phyloP scores from a whole-genome alignment of 2,888 invertebrate genomes.

The Xestia sexstrigata region DNA sequence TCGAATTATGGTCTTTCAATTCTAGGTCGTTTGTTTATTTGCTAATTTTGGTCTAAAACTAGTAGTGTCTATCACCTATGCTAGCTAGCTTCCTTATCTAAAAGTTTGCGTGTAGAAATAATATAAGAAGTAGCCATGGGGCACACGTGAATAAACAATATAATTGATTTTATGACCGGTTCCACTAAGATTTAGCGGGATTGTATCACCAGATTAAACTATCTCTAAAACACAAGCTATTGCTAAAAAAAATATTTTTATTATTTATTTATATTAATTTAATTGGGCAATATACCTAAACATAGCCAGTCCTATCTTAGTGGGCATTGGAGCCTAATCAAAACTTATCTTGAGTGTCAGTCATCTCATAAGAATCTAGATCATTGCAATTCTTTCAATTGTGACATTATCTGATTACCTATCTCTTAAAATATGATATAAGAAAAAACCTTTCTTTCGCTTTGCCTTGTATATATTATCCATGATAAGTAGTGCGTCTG shows the following conservation, averaged over 20 bases:
- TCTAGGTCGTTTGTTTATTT: background rate
- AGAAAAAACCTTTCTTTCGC: background rate
- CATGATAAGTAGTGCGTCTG: background rate
- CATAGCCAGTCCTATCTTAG: background rate
- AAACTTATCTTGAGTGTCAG: conserved; percentile 9
- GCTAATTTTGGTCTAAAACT: background rate
- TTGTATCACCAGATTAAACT: background rate
- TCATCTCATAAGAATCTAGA: background rate
- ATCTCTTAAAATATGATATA: background rate
- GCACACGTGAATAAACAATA: background rate
- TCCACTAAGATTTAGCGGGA: background rate
- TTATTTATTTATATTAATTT: too few species aligned
- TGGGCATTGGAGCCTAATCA: background rate
- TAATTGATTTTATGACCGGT: background rate
- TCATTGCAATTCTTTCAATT: background rate
- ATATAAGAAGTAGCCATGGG: background rate
- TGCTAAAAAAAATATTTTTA: too few species aligned
- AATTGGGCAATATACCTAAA: background rate
- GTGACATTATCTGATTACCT: conserved; percentile 1
- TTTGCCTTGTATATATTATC: background rate
- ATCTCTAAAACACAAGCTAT: background rate
- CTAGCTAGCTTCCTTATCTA: background rate
- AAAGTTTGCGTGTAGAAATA: background rate
- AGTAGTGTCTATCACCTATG: background rate
- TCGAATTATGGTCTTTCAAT: background rate